Base-by-base conservation (phyloP, 2,113 vertebrate genomes). In the Siniperca knerii region DNA sequence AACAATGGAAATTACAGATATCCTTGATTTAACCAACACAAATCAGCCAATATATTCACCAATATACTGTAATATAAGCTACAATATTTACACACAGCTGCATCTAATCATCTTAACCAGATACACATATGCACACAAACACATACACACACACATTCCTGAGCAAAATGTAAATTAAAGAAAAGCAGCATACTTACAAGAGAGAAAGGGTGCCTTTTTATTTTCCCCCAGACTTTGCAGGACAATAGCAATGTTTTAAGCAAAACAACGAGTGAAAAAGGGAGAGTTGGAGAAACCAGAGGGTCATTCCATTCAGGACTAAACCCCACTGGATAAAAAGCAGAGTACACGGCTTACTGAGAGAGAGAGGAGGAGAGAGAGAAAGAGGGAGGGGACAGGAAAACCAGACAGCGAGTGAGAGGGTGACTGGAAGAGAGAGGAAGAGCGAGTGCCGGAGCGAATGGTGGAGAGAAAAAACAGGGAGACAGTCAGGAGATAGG, bases 181-280 rank as follows among this genome's bases (percentile, higher is more conserved):
- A 82, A 85, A 87, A 81, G 40, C 74, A 5, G 21, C 46, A 29
- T 92, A 95, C 93, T 94, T 90, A 95, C 94, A 87, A 65, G 71
- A 84, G n/a, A 44, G 18, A 88, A 75, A 79, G 70, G 68, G 81
- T 58, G 16, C 71, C 35, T 82, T 73, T 82, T 35, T 71, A 16
- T 88, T 40, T 50, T 78, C 25, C 16, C 67, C 48, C 52, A 75
- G 86, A 84, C 42, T 72, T 79, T 84, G 55, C 61, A 88, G 72
- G 67, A 82, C 72, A 86, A 82, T 65, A n/a, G 16, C 33, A 83
- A 81, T 62, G 48, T 85, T 71, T 85, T 68, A 79, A 58, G 82
- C 54, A 52, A 86, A 62, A 75, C 42, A 37, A 58, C 1, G 20
- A 37, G 66, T 78, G 66, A 50, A 37, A 37, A 37, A 6, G 35